Base-by-base conservation (phyloP, 2,888 invertebrate genomes). In the Liposcelis brunnea region DNA sequence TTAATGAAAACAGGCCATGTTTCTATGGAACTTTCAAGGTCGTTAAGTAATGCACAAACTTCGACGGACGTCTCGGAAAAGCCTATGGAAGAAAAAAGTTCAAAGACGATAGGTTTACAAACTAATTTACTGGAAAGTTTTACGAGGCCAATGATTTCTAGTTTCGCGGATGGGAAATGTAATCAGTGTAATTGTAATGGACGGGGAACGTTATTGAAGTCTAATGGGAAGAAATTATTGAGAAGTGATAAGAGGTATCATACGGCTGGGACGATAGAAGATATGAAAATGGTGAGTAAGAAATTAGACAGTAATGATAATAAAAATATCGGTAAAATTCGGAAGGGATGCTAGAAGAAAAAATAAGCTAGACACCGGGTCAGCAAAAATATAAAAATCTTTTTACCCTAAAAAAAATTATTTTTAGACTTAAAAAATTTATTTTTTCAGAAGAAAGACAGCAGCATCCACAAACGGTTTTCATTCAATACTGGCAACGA, bases 1-100 rank as follows among this genome's bases (percentile, higher is more conserved):
- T 68, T 89, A 45, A 68, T 79, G 43, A 87, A 86, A 62, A 82
- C 83, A 55, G 72, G 83, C 43, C 80, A 83, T 58, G 75, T 83
- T 40, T 74, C 71, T 55, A 71, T 75, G 18, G 40, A 40, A 11
- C 19, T 40, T 12, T 19, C 54, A 56, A 36, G 55, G 58, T 26
- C 58, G 58, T 42, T 60, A 59, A 49, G 53, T 58, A 47, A 61
- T 61, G 8, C 52, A 60, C 38, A 63, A 62, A 26, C 26, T 8
- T 26, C 26, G 4, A 26, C 26, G 26, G 26, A 45, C 40, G 14
- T 37, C 14, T 49, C 49, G 38, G 45, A 48, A 40, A 45, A 46
- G 32, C 42, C 42, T n/a, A n/a, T n/a, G 32, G 43, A 45, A 18
- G 19, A 12, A 8, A 26, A 26, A 26, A 26, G 26, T 8, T 26